Evolutionary conservation across 2,113 vertebrate genomes (phyloP), one percentile per base, ranked within the genome.

Genomic region (Protomyctophum bolini): DNA sequence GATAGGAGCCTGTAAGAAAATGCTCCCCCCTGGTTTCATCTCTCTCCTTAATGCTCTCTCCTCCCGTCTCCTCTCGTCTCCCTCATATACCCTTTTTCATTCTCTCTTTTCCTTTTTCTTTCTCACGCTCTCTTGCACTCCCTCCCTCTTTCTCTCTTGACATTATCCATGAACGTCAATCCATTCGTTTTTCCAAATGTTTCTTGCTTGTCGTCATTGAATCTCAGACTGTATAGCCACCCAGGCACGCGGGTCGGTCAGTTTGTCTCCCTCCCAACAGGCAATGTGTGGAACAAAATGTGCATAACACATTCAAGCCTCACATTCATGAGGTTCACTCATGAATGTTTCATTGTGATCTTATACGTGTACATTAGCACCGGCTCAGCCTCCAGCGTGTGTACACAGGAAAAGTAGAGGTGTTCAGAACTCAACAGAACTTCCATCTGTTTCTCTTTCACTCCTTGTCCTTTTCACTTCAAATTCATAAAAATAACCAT

Each of bases 271-370:
- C 11, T 77, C 72, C 75, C 68, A 60, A 7, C 70, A 61, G 83
- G 67, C 47, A 15, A 33, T 57, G 60, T 66, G 54, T 73, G 66
- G 72, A 63, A 83, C 33, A 15, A 70, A 41, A 41, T 41, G 33
- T 41, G 33, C 33, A 41, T 41, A 41, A 41, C 33, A 41, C 33
- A 41, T 41, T 41, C 33, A 41, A 6, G 33, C 33, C 33, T 41
- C 33, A 41, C 33, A 41, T 41, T 41, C 33, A 41, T 41, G 33
- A 64, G 71, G 78, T 64, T 76, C 64, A 48, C 80, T 78, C 70
- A 86, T 89, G 77, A 83, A 88, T 84, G 66, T 87, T 89, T 86
- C 12, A 87, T 87, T 68, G 58, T 58, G 67, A 75, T 87, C 86
- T 41, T 41, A 21, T 21, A 41, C 33, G 5, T 41, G 33, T 86